A percentile compares a stretch with the other conserved stretches of the same genome.
Conservation (phyloP, 1,140 invertebrate species). For the Diabrotica virgifera region DNA sequence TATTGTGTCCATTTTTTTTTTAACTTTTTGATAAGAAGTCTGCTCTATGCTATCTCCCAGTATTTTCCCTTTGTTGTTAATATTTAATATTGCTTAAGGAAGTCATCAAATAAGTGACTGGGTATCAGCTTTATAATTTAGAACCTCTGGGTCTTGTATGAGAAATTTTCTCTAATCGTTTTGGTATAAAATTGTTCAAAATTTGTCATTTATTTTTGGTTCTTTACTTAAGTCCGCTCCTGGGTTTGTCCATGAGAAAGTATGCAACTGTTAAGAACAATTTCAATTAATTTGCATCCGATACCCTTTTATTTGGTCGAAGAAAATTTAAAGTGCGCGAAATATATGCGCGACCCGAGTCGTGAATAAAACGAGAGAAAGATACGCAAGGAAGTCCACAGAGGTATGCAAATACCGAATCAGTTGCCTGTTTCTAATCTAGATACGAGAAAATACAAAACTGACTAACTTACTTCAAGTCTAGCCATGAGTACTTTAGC, state of each 20-base stretch:
- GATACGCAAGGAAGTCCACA: slow-evolving; percentile 26
- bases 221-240: neutral
- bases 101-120: too few species aligned
- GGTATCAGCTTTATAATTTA: too few species aligned
- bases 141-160: too few species aligned
- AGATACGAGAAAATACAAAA: slow-evolving; percentile 32
- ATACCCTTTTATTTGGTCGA: slow-evolving; percentile 36
- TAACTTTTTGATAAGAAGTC: too few species aligned
- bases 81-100: too few species aligned
- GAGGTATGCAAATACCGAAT: slow-evolving; percentile 42
- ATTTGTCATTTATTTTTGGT: too few species aligned
- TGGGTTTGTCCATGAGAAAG: slow-evolving; percentile 22
- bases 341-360: slow-evolving; percentile 27
- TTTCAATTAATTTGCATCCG: slow-evolving; percentile 45
- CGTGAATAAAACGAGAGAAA: slow-evolving; percentile 24
- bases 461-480: slow-evolving; percentile 8
- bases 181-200: too few species aligned
- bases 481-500: slow-evolving; percentile 14
- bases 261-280: slow-evolving; percentile 39
- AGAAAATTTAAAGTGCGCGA: slow-evolving; percentile 35
- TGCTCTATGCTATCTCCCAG: too few species aligned
- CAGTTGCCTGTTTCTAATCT: slow-evolving; percentile 41
- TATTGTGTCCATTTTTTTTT: too few species aligned
- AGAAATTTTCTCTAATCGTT: too few species aligned
- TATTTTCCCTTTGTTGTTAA: too few species aligned